A percentile compares a stretch with the other conserved stretches of the same genome.
Conservation (phyloP, 2,888 invertebrate species). For the Drosophila buzzatii region DNA sequence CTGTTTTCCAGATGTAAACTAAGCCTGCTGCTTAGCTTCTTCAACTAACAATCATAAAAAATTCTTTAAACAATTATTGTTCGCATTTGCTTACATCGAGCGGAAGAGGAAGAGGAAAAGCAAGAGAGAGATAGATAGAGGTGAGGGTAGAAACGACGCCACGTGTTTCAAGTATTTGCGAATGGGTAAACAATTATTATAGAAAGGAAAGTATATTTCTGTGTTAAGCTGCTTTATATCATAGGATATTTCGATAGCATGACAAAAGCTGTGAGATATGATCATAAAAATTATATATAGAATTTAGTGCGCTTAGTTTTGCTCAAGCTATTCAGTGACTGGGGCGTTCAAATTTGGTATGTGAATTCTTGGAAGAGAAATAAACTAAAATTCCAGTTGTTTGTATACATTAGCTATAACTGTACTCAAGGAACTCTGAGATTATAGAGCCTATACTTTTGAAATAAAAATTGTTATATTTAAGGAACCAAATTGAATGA, state of each 20-base stretch:
- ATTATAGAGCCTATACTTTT: background rate
- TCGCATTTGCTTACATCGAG: constrained; percentile 46
- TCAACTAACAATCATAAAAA: constrained; percentile 5
- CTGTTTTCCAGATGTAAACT: constrained; percentile 38
- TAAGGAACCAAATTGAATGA: background rate
- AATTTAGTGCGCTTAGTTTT: background rate
- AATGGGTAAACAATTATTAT: constrained; percentile 35
- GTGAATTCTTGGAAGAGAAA: background rate
- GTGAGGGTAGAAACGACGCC: background rate
- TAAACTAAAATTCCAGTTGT: background rate
- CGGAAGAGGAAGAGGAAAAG: background rate
- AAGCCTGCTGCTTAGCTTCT: constrained; percentile 1
- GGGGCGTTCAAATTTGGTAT: background rate
- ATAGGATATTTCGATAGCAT: background rate
- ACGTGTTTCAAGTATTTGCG: constrained; percentile 20
- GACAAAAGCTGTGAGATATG: background rate
- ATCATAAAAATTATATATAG: background rate
- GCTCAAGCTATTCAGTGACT: background rate
- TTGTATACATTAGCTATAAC: background rate
- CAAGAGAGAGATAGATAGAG: background rate
- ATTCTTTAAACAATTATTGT: constrained; percentile 20
- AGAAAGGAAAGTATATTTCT: constrained; percentile 2
- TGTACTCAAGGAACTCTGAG: background rate
- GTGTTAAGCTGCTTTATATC: background rate
- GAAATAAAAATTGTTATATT: background rate